These are phyloP conservation scores for Drosophila miranda DNA, from an alignment of 1,140 invertebrate species.

Conservation along the genomic window DNA sequence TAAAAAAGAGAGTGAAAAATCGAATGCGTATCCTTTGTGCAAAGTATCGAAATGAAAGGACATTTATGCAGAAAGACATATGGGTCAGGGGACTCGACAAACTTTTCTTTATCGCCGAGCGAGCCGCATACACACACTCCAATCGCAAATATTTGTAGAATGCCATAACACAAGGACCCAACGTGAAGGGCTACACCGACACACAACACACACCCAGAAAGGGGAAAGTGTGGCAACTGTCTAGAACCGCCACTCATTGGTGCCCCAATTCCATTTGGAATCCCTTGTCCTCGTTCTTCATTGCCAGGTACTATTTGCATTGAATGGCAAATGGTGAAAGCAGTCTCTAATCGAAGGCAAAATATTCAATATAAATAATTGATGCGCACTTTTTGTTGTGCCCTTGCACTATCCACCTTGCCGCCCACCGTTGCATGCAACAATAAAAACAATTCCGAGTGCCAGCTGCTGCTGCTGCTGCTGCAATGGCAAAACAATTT, in stretches of 20 bases:
- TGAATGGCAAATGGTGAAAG: slow-evolving; percentile 47
- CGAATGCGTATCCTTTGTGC: slow-evolving; percentile 28
- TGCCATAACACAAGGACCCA: slow-evolving; percentile 31
- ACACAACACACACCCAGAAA: slow-evolving; percentile 4
- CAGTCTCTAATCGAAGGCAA: slow-evolving; percentile 68
- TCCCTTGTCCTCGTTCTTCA: slow-evolving; percentile 30
- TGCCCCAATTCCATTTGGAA: slow-evolving; percentile 13
- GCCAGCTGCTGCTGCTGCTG: slow-evolving; percentile 33
- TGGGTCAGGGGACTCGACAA: slow-evolving; percentile 35
- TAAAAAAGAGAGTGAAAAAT: slow-evolving; percentile 18
- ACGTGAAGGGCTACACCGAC: slow-evolving; percentile 3
- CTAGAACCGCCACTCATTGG: slow-evolving; percentile 13
- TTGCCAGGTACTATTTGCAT: slow-evolving; percentile 20
- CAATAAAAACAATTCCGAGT: slow-evolving; percentile 43
- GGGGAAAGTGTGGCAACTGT: slow-evolving; percentile 38
- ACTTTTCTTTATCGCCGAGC: slow-evolving; percentile 33
- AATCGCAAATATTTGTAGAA: slow-evolving; percentile 40
- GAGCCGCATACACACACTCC: slow-evolving; percentile 1
- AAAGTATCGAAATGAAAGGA: slow-evolving; percentile 50
- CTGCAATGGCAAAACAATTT: slow-evolving; percentile 52
- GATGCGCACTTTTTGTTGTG: slow-evolving; percentile 49
- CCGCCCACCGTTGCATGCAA: slow-evolving; percentile 2
- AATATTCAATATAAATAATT: slow-evolving; percentile 78
- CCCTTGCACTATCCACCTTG: neutral
- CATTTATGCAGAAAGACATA: slow-evolving; percentile 49